Percentiles rank a stretch among this genome's conserved stretches.
Evolutionary conservation across 2,888 invertebrate genomes (phyloP).

Genomic region (Biston betularia): DNA sequence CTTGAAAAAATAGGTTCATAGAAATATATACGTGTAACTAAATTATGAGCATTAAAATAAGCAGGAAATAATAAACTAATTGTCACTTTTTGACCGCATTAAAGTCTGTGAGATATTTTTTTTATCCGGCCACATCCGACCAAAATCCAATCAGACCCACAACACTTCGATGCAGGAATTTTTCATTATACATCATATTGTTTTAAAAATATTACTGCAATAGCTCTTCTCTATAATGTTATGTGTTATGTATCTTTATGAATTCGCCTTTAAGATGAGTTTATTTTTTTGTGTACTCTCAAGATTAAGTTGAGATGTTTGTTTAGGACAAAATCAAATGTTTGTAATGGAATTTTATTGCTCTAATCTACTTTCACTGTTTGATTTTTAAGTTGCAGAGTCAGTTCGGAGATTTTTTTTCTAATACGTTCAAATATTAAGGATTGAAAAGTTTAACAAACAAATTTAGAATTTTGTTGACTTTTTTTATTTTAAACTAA

Average conservation of each 20-base stretch:
- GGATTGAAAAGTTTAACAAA: constrained; percentile 4
- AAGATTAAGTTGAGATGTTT: constrained; percentile 60
- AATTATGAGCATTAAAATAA: too few relatives aligned
- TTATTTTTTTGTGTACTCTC: constrained; percentile 50
- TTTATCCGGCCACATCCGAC: constrained; percentile 10
- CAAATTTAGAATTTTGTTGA: constrained; percentile 9
- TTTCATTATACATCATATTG: constrained; percentile 71
- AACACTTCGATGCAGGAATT: constrained; percentile 59
- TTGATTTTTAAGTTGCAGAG: constrained; percentile 47
- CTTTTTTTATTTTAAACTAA: not conserved
- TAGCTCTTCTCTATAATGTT: constrained; percentile 43
- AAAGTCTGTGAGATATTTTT: too few relatives aligned
- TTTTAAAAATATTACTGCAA: constrained; percentile 64
- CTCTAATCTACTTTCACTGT: constrained; percentile 45
- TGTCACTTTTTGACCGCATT: too few relatives aligned
- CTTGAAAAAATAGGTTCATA: too few relatives aligned
- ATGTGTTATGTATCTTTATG: constrained; percentile 30
- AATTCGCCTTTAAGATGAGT: constrained; percentile 39
- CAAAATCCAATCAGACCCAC: not conserved
- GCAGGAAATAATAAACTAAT: too few relatives aligned
- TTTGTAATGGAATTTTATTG: constrained; percentile 55
- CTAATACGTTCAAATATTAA: constrained; percentile 9
- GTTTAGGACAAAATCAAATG: constrained; percentile 57
- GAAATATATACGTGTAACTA: too few relatives aligned
- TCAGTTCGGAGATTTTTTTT: constrained; percentile 35